Evolutionary conservation across 1,140 invertebrate species (phyloP), one percentile per base, ranked within the genome.

Genomic region (Oryzaephilus surinamensis): DNA sequence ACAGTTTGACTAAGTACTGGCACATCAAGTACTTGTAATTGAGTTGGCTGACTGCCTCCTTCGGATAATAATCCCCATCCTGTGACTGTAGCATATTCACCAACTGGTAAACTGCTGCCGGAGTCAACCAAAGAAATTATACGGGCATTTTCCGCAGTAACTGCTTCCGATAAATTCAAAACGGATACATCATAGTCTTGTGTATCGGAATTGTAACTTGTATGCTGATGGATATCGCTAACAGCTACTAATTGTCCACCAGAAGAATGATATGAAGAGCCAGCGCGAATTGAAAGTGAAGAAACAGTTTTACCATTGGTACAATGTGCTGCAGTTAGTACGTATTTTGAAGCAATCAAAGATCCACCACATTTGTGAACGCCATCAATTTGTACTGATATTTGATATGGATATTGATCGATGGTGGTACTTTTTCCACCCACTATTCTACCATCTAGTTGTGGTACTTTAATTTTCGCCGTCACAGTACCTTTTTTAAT

Each of bases 251-350:
- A 17, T 11, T 6, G 24, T n/a, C 66, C 66, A 16, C 57, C 60
- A 2, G 5, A n/a, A 24, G 3, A 3, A 7, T n/a, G 5, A 4
- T n/a, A 7, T 24, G 23, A 24, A 24, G 5, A 7, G 8, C 23
- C 23, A 7, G 23, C 23, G 11, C 23, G 23, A 24, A 24, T 24
- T 7, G 10, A 3, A 10, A 24, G 23, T 7, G 8, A 6, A 24
- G 8, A 3, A 24, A 7, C 8, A 24, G 11, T 24, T 7, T 24
- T n/a, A 8, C 8, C 26, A 2, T 13, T 15, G 10, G 32, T 26
- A 43, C 79, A 81, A 55, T 83, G 79, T 2, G 61, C 77, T 0
- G 78, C 78, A 0, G 77, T 78, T 3, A 81, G 8, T 1, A 78
- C 65, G 49, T 65, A 73, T 2, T 67, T 50, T 13, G 61, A 38